A percentile compares a stretch with the other conserved stretches of the same genome.
These are phyloP conservation scores for Pollachius pollachius DNA, from an alignment of 2,113 vertebrate species.

Conservation along the genomic window DNA sequence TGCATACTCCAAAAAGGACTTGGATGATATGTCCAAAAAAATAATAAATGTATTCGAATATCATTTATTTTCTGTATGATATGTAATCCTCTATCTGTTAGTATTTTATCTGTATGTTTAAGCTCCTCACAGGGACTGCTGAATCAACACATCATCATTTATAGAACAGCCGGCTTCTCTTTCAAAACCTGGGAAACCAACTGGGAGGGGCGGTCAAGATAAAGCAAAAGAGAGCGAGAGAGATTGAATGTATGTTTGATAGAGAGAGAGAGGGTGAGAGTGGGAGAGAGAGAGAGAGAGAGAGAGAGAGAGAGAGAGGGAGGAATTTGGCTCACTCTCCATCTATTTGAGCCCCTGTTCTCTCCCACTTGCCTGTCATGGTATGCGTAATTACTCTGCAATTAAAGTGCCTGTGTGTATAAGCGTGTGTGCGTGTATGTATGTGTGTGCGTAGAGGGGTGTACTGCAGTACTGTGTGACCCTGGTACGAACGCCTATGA, in stretches of 20 bases:
- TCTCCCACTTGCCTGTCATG: constrained; percentile 46
- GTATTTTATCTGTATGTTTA: too few relatives aligned
- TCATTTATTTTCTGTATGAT: too few relatives aligned
- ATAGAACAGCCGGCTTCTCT: constrained; percentile 26
- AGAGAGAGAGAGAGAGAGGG: too few relatives aligned
- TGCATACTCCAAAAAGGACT: too few relatives aligned
- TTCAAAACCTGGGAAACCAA: constrained; percentile 49
- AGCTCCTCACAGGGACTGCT: too few relatives aligned
- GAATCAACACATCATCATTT: too few relatives aligned
- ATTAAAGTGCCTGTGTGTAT: constrained; percentile 59
- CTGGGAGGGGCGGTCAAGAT: background rate
- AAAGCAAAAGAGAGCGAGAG: background rate
- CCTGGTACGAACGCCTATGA: too few relatives aligned
- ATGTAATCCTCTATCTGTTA: too few relatives aligned
- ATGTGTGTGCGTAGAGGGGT: constrained; percentile 1
- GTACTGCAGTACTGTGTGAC: too few relatives aligned
- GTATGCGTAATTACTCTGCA: constrained; percentile 65
- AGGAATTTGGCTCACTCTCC: constrained; percentile 41
- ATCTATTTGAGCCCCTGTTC: constrained; percentile 31
- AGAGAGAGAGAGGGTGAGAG: constrained; percentile 7
- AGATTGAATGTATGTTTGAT: background rate
- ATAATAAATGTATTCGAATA: too few relatives aligned
- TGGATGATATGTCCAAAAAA: too few relatives aligned
- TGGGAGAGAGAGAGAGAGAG: constrained; percentile 9
- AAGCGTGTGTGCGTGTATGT: constrained; percentile 32